A percentile compares a stretch with the other conserved stretches of the same genome.
Evolutionary conservation across 37 sponge, comb jelly and placozoan species (phyloP).

Genomic region (Axinella damicornis): DNA sequence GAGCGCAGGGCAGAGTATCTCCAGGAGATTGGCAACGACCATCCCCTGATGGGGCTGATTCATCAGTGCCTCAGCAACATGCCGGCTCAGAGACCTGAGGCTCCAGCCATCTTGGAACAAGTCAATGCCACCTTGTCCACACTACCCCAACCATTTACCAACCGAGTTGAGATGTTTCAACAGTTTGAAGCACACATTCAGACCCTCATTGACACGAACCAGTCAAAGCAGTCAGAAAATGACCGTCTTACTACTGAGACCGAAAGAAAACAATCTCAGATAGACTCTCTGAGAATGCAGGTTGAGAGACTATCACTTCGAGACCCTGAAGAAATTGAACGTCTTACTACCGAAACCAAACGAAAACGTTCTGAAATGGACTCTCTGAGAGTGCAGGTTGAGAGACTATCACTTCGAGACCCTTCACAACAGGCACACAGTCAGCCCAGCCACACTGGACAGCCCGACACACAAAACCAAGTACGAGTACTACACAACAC

Average conservation of each 20-base stretch:
- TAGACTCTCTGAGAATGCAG: not conserved
- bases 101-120: too few relatives aligned
- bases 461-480: too few relatives aligned
- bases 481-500: too few relatives aligned
- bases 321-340: not conserved
- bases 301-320: conserved; percentile 6
- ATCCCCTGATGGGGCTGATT: conserved; percentile 16
- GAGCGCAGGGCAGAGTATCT: conserved; percentile 7
- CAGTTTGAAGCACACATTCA: not conserved
- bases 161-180: conserved; percentile 18
- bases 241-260: too few relatives aligned
- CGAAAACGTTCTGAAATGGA: not conserved
- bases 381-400: not conserved
- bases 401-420: conserved; percentile 10
- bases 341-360: too few relatives aligned
- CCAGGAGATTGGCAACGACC: not conserved
- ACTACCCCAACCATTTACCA: conserved; percentile 1
- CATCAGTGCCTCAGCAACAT: conserved; percentile 9
- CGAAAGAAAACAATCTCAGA: not conserved
- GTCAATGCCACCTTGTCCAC: not conserved
- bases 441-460: too few relatives aligned
- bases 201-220: too few relatives aligned
- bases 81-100: not conserved
- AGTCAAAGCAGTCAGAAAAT: too few relatives aligned
- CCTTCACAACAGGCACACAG: not conserved